Evolutionary conservation across 2,888 invertebrate genomes (phyloP).

Genomic region (Lepidonotus clava): DNA sequence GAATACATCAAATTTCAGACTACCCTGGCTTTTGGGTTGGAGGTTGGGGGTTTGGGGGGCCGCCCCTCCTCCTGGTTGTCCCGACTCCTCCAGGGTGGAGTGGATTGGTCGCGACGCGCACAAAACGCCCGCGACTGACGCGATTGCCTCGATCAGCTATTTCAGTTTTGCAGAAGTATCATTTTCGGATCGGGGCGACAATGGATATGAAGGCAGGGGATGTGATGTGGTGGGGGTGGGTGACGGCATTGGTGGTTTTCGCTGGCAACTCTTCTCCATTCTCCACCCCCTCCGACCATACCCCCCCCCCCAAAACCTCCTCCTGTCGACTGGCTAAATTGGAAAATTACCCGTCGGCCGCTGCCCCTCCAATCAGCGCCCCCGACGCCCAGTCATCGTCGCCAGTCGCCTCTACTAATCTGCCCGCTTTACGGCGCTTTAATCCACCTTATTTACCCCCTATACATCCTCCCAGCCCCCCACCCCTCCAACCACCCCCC

Average conservation of each 20-base stretch:
- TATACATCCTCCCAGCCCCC: neutral
- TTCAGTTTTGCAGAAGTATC: neutral
- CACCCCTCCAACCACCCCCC: neutral
- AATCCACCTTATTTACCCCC: constrained; percentile 37
- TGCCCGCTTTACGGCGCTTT: constrained; percentile 38
- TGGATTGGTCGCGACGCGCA: neutral
- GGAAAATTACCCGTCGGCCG: constrained; percentile 15
- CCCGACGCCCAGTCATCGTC: constrained; percentile 17
- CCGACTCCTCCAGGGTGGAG: neutral
- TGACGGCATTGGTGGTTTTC: neutral
- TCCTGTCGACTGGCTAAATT: neutral
- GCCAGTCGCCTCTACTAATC: constrained; percentile 5
- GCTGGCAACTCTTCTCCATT: neutral
- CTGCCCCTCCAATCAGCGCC: constrained; percentile 34
- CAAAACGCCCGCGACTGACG: no score
- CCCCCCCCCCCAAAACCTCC: neutral
- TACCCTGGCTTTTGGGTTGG: no score
- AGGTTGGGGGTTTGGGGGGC: no score
- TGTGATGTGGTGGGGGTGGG: neutral
- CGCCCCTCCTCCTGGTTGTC: no score
- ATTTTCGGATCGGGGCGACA: neutral
- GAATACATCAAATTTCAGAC: neutral
- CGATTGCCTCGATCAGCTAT: neutral
- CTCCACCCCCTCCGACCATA: neutral
- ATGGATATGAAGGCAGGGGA: neutral